These are phyloP conservation scores for Heliconius ethilla DNA, from an alignment of 2,888 invertebrate genomes.

Conservation along the genomic window DNA sequence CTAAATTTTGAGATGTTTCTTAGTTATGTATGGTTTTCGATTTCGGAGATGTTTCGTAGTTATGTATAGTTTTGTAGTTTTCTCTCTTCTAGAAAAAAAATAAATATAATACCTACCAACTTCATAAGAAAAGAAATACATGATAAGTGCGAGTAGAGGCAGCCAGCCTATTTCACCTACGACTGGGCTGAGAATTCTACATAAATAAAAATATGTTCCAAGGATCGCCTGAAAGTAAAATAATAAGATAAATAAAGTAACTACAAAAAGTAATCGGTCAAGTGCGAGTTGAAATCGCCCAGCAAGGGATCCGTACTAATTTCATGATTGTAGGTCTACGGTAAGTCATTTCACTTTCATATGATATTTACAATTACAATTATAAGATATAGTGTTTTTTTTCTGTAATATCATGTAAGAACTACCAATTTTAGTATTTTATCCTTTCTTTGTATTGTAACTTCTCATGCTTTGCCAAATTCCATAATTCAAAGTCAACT, in stretches of 20 bases:
- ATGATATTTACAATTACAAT: too few species aligned
- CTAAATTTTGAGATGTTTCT: too few species aligned
- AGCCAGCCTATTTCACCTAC: constrained; percentile 52
- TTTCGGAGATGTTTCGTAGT: too few species aligned
- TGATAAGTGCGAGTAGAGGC: constrained; percentile 53
- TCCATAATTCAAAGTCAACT: neutral
- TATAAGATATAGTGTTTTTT: too few species aligned
- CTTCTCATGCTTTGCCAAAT: neutral
- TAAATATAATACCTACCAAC: constrained; percentile 49
- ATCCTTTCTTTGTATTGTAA: neutral
- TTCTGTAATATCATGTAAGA: too few species aligned
- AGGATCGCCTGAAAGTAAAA: constrained; percentile 50
- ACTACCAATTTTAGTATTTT: neutral
- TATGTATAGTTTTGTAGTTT: too few species aligned
- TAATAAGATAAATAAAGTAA: neutral
- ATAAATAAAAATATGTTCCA: constrained; percentile 53
- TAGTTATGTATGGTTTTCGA: too few species aligned
- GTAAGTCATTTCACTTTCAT: too few species aligned
- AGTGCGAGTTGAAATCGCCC: too few species aligned
- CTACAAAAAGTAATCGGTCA: neutral
- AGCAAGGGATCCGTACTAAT: too few species aligned
- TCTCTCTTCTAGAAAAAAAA: too few species aligned
- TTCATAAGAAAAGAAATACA: constrained; percentile 57
- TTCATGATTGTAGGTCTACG: too few species aligned
- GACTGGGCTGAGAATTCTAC: constrained; percentile 45